These are phyloP conservation scores for Leguminivora glycinivorella DNA, from an alignment of 1,140 invertebrate species.

Conservation along the genomic window DNA sequence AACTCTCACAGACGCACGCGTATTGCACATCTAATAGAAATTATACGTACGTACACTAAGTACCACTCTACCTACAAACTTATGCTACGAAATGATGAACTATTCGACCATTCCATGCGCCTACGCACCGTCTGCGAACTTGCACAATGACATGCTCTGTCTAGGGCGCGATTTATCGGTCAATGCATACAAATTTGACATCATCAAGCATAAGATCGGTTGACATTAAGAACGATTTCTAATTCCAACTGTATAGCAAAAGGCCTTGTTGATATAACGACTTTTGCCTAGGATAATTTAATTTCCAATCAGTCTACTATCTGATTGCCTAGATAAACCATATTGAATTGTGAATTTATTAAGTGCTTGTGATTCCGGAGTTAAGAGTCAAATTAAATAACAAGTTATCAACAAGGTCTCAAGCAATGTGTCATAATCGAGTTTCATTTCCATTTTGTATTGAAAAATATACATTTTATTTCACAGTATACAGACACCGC, in stretches of 20 bases:
- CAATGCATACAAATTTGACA: constrained; percentile 21
- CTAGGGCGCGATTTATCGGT: constrained; percentile 3
- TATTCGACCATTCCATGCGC: background rate
- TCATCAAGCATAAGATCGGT: background rate
- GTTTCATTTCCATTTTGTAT: too few species aligned
- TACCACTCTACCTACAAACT: too few species aligned
- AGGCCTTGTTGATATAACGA: background rate
- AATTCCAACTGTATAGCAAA: background rate
- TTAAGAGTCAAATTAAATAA: too few species aligned
- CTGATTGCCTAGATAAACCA: background rate
- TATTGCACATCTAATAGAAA: too few species aligned
- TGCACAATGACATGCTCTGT: constrained; percentile 10
- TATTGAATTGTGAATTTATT: background rate
- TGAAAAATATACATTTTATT: too few species aligned
- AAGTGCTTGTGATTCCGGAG: too few species aligned
- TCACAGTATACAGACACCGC: too few species aligned
- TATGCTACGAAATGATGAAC: background rate
- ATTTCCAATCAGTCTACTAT: constrained; percentile 9
- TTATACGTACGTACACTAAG: too few species aligned
- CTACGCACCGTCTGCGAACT: constrained; percentile 7
- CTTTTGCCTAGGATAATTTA: background rate
- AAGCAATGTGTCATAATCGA: too few species aligned
- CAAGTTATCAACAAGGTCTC: too few species aligned
- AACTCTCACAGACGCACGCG: too few species aligned
- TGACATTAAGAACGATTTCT: background rate